Evolutionary conservation across 2,797 vertebrate genomes (phyloP).

Genomic region (Acridotheres tristis): DNA sequence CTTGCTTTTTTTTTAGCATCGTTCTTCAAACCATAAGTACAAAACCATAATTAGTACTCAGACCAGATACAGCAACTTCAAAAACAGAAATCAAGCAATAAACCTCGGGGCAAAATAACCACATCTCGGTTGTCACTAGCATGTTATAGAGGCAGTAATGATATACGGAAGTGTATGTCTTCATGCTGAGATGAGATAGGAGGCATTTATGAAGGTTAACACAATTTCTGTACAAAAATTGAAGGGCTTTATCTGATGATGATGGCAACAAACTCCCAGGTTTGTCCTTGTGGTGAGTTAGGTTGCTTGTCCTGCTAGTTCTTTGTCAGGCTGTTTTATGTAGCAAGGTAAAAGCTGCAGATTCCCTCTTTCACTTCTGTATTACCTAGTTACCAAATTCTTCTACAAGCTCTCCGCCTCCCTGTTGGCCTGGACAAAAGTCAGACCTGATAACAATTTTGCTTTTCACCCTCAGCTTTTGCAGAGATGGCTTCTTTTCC

Average conservation of each 20-base stretch:
- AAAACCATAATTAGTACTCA: constrained; percentile 5
- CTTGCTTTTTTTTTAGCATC: neutral
- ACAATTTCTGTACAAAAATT: neutral
- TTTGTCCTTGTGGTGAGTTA: neutral
- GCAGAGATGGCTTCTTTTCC: neutral
- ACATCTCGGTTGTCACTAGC: neutral
- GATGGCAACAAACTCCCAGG: neutral
- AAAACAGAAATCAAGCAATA: constrained; percentile 9
- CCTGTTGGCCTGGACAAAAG: neutral
- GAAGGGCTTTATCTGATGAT: constrained; percentile 16
- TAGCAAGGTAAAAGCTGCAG: neutral
- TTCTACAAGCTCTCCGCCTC: neutral
- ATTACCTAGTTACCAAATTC: neutral
- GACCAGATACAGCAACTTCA: constrained; percentile 15
- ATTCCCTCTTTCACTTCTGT: neutral
- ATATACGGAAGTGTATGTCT: neutral
- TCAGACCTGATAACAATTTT: neutral
- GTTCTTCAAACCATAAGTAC: neutral
- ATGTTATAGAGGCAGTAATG: neutral
- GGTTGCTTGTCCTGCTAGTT: neutral
- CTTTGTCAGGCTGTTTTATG: neutral
- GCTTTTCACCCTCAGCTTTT: neutral
- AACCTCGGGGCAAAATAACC: neutral
- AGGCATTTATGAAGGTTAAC: constrained; percentile 27
- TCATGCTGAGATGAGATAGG: neutral